Base-by-base conservation (phyloP, 2,797 vertebrate genomes). In the Poliocrania exsul region DNA sequence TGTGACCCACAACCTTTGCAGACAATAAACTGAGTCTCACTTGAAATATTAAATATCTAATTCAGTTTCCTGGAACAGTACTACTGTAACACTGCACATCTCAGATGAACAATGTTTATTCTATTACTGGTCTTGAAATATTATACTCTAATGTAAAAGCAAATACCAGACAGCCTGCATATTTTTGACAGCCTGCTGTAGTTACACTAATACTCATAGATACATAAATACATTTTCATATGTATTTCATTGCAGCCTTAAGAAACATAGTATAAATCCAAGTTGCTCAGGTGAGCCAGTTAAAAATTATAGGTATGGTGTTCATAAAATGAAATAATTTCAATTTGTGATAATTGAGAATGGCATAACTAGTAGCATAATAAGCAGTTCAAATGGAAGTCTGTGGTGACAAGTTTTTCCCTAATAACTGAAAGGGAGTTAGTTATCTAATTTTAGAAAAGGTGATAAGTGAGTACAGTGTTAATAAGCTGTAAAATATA, bases 51-150 rank as follows among this genome's bases (percentile, higher is more conserved):
- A 83, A 90, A 80, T 92, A 62, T 57, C 78, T 75, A 86, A 65
- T 35, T 93, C 93, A 47, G 57, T 88, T 92, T 94, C 92, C 81
- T 95, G 90, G 72, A 96, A 81, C 78, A 87, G 50, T 86, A 71
- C 61, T 47, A 25, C 49, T 90, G 60, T 78, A 94, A 62, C 70
- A 44, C 44, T n/a, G 4, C 4, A 2, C 78, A 79, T 77, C 81
- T 90, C 74, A 90, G 81, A 89, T 89, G 87, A 93, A 74, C 40
- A 51, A 81, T 95, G 89, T 96, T 97, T 94, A 96, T 95, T 92
- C 71, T 89, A 82, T 88, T 91, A 62, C 71, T 77, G 40, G 33
- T 62, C 85, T 79, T 96, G 97, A 96, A 96, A 96, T 88, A 54
- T 9, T 85, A 93, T 91, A 88, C 51, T 69, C 21, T 73, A 73